Base-by-base conservation (phyloP, 2,888 invertebrate genomes). In the Diloba caeruleocephala region DNA sequence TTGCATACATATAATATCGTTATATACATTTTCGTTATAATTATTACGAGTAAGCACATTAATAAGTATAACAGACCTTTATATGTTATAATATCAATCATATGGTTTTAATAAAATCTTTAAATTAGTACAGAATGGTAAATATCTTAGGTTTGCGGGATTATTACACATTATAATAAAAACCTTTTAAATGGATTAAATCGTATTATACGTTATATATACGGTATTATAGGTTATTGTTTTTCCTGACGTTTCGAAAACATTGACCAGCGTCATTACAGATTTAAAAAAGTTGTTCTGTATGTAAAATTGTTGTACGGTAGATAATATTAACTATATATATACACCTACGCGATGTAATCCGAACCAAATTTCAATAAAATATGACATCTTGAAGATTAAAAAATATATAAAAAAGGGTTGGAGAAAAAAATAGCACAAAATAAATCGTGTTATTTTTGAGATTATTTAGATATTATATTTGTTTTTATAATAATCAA, bases 1-100 rank as follows among this genome's bases (percentile, higher is more conserved):
- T 86, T 75, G 85, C 87, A 81, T 87, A 88, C 80, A 85, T 85
- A 82, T 64, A 39, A 72, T 66, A 70, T 67, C 51, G 63, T 73
- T 76, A 81, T 79, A 74, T 79, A 78, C 74, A 78, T 58, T 64
- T 65, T 65, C 46, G 44, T 70, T 62, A 64, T 58, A 63, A 61
- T 65, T 26, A 48, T 59, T 64, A 65, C 56, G 67, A 71, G 56
- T 62, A 81, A 78, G 79, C 78, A 80, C 69, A 77, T 74, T 70
- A 64, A 76, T 73, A 65, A 65, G 66, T 76, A 36, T 72, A 64
- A 64, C 64, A 73, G 65, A 70, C 45, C 37, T 61, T 60, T 61
- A 69, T 69, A 67, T 60, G 59, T 25, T 61, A 57, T 63, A 62
- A 41, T 60, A 64, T n/a, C 41, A 65, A 53, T 59, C 21, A 67